Base-by-base conservation (phyloP, 1,140 invertebrate species). In the Papilio polyxenes region DNA sequence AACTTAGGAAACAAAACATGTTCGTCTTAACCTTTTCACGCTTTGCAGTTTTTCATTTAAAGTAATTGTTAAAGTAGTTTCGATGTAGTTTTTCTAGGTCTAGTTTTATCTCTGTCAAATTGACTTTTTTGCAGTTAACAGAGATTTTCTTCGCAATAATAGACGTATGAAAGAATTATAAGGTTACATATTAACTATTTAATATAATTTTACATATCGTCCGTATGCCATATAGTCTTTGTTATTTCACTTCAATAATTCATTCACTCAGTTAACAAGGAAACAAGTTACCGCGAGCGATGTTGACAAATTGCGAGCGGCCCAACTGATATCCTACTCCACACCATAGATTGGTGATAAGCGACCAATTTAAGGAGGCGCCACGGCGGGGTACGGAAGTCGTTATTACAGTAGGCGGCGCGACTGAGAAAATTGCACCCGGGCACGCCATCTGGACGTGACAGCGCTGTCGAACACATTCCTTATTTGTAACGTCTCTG, bases 341-440 rank as follows among this genome's bases (percentile, higher is more conserved):
- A 91, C 90, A 89, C 89, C 88, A 86, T 91, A 94, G 92, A 94
- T 94, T 91, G 91, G 92, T 93, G 92, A 94, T 94, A 94, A 94
- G 92, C 92, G 92, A 93, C 92, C 92, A 94, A 94, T 94, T 94
- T 93, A 87, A 93, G 92, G 91, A 93, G 92, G 92, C 92, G 91
- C 92, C 91, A 91, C 92, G 91, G 90, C 92, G 88, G 91, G 92
- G 92, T 92, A 93, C 92, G 92, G 92, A 93, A 93, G 92, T 93
- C 92, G 92, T 94, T 94, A 94, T 94, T 92, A 94, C 92, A 93
- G 92, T 92, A 94, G 92, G 91, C 92, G 92, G 92, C 88, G 90
- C 90, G 89, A 92, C 87, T 86, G 75, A 89, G 87, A 86, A 93
- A 94, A 94, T 94, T 93, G 92, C 92, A 85, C 89, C 87, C 87